phyloP scores from a whole-genome alignment of 2,797 vertebrate species.

The Coregonus ussuriensis region DNA sequence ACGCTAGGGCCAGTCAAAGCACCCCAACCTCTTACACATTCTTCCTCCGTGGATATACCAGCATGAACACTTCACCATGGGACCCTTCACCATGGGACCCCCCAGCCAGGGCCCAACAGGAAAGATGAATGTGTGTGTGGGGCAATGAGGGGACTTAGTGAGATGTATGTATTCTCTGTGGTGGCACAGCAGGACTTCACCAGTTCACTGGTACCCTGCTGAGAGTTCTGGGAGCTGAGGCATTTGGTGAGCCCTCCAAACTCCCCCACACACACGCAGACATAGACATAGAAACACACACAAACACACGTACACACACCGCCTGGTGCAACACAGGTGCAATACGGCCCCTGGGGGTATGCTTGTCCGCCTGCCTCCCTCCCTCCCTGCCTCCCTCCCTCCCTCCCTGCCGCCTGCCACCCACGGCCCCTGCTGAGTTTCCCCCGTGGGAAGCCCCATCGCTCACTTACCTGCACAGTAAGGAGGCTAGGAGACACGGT shows the following conservation, averaged over 20 bases:
- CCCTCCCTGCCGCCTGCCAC: conserved; percentile 27
- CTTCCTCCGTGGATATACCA: conserved; percentile 68
- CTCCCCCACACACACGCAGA: conserved; percentile 11
- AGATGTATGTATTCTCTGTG: conserved; percentile 64
- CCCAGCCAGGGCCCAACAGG: conserved; percentile 64
- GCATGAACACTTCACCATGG: conserved; percentile 66
- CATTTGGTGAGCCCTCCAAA: conserved; percentile 66
- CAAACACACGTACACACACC: conserved; percentile 22
- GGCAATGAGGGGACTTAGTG: neutral
- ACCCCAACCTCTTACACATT: conserved; percentile 66
- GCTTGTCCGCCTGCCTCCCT: neutral
- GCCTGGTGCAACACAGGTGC: no score
- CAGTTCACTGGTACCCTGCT: conserved; percentile 68
- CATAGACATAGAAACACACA: neutral
- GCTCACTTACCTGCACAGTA: no score
- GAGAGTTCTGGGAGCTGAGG: conserved; percentile 71
- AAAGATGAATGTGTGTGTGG: conserved; percentile 68
- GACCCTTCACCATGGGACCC: conserved; percentile 44
- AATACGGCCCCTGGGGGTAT: no score
- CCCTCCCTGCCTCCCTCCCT: conserved; percentile 40
- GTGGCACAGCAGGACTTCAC: conserved; percentile 66
- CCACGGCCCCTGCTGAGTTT: no score
- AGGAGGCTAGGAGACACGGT: no score
- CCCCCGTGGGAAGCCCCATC: no score
- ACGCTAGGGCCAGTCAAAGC: conserved; percentile 72